phyloP scores from a whole-genome alignment of 1,140 invertebrate genomes.

The Druon quercuslanigerum region DNA sequence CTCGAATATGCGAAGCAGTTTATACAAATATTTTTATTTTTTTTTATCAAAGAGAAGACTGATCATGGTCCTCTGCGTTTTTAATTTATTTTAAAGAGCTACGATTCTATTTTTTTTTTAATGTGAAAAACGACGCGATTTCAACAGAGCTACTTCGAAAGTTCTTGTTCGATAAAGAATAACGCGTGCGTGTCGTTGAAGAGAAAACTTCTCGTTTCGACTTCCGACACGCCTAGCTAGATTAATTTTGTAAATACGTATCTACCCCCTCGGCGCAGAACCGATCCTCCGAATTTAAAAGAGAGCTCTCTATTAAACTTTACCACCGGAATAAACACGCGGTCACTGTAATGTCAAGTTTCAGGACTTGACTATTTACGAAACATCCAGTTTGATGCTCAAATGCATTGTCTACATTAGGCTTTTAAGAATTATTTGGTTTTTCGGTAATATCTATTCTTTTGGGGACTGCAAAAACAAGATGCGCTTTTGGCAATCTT shows the following conservation, averaged over 20 bases:
- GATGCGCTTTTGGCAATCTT: too few species aligned
- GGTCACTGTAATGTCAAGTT: conserved; percentile 28
- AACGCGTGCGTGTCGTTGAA: conserved; percentile 23
- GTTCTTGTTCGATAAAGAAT: conserved; percentile 11
- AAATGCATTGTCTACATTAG: not conserved
- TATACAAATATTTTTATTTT: conserved; percentile 7
- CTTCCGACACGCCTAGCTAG: conserved; percentile 18
- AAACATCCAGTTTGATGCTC: conserved; percentile 4
- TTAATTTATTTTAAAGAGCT: conserved; percentile 30
- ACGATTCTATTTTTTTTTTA: conserved; percentile 13
- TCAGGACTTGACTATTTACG: conserved; percentile 12
- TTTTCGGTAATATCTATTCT: not conserved
- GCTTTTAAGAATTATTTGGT: not conserved
- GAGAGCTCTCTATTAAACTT: conserved; percentile 23
- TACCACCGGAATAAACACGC: conserved; percentile 13
- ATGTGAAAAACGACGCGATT: conserved; percentile 26
- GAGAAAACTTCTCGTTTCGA: not conserved
- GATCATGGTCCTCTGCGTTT: conserved; percentile 17
- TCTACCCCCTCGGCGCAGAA: not conserved
- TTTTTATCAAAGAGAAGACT: conserved; percentile 16
- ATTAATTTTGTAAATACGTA: conserved; percentile 30
- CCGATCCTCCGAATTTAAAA: not conserved
- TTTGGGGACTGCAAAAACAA: not conserved
- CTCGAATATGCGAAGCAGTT: conserved; percentile 1
- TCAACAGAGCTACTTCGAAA: conserved; percentile 1